Percentiles rank a stretch among this genome's conserved stretches.
These are phyloP conservation scores for Chamaea fasciata DNA, from an alignment of 2,113 vertebrate genomes.

Conservation along the genomic window DNA sequence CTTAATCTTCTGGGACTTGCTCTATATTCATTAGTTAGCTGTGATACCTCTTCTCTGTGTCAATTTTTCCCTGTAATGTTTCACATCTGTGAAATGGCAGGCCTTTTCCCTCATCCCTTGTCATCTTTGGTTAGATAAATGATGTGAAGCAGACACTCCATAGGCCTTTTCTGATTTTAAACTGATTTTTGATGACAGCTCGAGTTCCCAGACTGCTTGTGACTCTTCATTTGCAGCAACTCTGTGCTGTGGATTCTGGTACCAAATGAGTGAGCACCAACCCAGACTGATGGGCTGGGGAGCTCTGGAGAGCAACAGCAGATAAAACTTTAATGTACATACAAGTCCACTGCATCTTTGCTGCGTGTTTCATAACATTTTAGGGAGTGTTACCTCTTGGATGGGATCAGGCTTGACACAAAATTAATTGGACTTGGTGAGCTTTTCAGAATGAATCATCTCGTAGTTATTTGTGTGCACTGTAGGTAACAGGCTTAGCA, in stretches of 20 bases:
- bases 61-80: neutral
- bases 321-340: neutral
- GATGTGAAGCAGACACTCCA: neutral
- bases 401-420: neutral
- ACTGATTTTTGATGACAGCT: neutral
- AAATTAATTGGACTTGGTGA: neutral
- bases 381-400: neutral
- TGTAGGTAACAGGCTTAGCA: neutral
- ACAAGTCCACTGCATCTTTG: neutral
- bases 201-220: neutral
- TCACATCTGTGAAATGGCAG: neutral
- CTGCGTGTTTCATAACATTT: neutral
- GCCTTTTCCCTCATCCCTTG: neutral
- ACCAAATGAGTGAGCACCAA: neutral
- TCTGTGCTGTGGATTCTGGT: neutral
- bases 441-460: neutral
- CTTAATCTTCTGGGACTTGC: neutral
- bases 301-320: neutral
- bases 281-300: neutral
- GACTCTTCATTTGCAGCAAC: neutral
- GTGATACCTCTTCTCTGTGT: neutral
- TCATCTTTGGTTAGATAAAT: neutral
- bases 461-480: neutral
- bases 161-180: neutral
- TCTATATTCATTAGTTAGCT: neutral